Conservation (phyloP, 2,113 vertebrate species). For the Aix galericulata region DNA sequence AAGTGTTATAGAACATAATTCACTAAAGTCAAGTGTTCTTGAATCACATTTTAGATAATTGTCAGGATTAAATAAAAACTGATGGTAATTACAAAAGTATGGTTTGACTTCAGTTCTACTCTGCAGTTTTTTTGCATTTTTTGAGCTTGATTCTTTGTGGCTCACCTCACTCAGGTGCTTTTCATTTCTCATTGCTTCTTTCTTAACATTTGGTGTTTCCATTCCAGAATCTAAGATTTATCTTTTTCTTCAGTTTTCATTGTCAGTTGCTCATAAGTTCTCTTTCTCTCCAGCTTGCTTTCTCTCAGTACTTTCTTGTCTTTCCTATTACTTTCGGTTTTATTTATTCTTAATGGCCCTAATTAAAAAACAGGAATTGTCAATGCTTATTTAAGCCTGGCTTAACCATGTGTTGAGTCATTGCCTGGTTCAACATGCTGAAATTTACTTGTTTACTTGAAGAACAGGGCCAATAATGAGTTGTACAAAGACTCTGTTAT, state of each 20-base stretch:
- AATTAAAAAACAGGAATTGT: neutral
- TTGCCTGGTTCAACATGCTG: neutral
- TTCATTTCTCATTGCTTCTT: neutral
- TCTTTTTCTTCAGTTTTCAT: neutral
- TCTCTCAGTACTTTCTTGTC: neutral
- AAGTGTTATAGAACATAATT: conserved; percentile 63
- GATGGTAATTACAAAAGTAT: conserved; percentile 49
- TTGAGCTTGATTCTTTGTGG: neutral
- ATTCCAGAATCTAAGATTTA: neutral
- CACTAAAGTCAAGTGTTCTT: conserved; percentile 68
- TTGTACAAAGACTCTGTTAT: neutral
- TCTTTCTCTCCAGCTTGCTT: neutral
- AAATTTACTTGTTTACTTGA: neutral
- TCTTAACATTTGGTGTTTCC: neutral
- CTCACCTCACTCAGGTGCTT: neutral
- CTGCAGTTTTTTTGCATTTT: neutral
- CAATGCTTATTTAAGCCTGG: neutral
- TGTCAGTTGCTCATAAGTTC: neutral
- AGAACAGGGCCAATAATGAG: neutral
- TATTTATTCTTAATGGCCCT: neutral
- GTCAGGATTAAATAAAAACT: conserved; percentile 55
- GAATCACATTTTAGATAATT: conserved; percentile 70
- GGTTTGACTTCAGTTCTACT: conserved; percentile 35
- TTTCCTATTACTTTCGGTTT: neutral
- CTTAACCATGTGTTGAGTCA: neutral